Evolutionary conservation across 64 coral and sea anemone genomes (phyloP), one percentile per base, ranked within the genome.

Genomic region (Actinia equina): DNA sequence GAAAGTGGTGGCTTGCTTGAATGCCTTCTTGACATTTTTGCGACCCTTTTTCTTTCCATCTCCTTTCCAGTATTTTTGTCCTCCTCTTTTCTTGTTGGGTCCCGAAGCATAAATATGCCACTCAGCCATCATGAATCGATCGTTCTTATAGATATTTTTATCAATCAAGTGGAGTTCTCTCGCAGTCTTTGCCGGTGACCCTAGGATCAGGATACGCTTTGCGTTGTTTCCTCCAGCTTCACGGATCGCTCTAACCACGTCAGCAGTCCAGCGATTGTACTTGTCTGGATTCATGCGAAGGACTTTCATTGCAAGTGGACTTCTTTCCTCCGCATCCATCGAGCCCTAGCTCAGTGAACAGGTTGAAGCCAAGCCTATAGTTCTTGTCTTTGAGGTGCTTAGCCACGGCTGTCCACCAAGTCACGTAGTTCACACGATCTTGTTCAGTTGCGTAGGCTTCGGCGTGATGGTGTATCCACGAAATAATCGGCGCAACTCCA

Each of bases 81-180:
- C 74, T 3, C 70, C 91, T 57, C 10, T 0, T 8, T 88, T 90
- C 14, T 96, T 93, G 74, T 93, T 96, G 17, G 91, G 91, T 43
- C 91, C 91, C 3, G 88, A 96, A 22, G 91, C 94, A 65, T 96
- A 96, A 1, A 87, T 84, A 51, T 96, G 91, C 84, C 87, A 90
- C 7, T 96, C 94, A 6, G 79, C 91, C 94, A 96, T 87, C 91
- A 93, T 89, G 42, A 67, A 89, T 14, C 45, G 6, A 77, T 96
- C 94, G 51, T 87, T 51, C 22, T 30, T 52, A 42, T 92, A 96
- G 60, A 93, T 96, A 17, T 20, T 19, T 76, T 76, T n/a, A 65
- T 90, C 57, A 44, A 93, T 93, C 14, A 77, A 10, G 43, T 61
- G 7, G 20, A 92, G 45, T 11, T 81, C 79, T 27, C 53, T 77